Base-by-base conservation (phyloP, 2,888 invertebrate genomes). In the Osmoderma eremita region DNA sequence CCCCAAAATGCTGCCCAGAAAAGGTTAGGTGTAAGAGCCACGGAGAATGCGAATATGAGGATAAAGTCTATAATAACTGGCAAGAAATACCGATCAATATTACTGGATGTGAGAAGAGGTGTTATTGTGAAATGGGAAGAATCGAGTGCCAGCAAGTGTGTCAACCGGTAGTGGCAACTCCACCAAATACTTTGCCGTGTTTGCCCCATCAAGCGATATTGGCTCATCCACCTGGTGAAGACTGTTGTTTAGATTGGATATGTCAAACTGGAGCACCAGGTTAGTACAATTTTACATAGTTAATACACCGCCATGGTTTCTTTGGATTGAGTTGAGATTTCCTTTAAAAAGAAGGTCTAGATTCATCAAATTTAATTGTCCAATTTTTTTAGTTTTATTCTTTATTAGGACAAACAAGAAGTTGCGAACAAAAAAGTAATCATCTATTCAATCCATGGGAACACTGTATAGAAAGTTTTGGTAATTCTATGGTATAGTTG, bases 121-220 rank as follows among this genome's bases (percentile, higher is more conserved):
- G 95, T 78, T 93, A 90, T 79, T 96, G 95, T 78, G 93, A 95
- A 79, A 90, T 91, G 80, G 94, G 95, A 13, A 92, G 91, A 72
- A 86, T 96, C 15, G 91, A 94, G 69, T 96, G 96, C 76, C 90
- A 92, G 72, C 89, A 90, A 39, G 88, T 90, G 12, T 96, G 96
- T 82, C 88, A 91, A 1, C 91, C 92, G 0, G 87, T 95, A 0
- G 84, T 92, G 0, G 88, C 91, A 0, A 75, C 89, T 24, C 95
- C 95, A 0, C 95, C 95, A 0, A 83, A 88, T 30, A 87, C 86
- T 63, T 81, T 95, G 67, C 87, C 88, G 1, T 96, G 95, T 77
- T 88, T 90, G 4, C 87, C 89, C 0, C 84, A 87, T 56, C 84
- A 88, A 72, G 91, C 91, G 13, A 84, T 87, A 4, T 85, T 94